These are phyloP conservation scores for Noturus placidus DNA, from an alignment of 2,113 vertebrate species.

Conservation along the genomic window DNA sequence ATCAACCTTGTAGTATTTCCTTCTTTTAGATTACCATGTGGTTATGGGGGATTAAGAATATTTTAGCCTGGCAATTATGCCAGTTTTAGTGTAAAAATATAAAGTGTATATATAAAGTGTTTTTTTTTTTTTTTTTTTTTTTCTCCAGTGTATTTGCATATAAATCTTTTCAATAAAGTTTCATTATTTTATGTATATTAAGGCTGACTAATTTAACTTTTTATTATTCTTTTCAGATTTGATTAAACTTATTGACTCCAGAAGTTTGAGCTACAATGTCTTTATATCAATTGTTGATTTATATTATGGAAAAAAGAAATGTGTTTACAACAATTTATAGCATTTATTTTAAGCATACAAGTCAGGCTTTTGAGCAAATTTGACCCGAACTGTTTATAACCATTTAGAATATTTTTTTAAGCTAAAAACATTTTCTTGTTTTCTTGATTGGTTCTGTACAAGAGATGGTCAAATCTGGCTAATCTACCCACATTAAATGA, in stretches of 20 bases:
- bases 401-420: neutral
- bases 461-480: neutral
- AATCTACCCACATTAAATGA: neutral
- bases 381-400: neutral
- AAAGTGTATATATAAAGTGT: neutral
- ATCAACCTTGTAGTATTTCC: neutral
- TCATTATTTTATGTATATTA: neutral
- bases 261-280: neutral
- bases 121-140: too few species aligned
- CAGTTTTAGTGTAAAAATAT: neutral
- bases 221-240: conserved; percentile 7
- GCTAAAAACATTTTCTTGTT: neutral
- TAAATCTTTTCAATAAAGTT: neutral
- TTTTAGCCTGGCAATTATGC: neutral
- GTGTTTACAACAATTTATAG: neutral
- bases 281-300: neutral
- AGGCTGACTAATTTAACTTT: neutral
- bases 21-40: neutral
- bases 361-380: neutral
- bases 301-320: neutral
- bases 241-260: neutral
- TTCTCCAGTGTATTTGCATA: neutral
- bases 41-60: neutral
- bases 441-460: neutral
- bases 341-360: neutral